Conservation (phyloP, 2,113 vertebrate genomes). For the Picathartes gymnocephalus region DNA sequence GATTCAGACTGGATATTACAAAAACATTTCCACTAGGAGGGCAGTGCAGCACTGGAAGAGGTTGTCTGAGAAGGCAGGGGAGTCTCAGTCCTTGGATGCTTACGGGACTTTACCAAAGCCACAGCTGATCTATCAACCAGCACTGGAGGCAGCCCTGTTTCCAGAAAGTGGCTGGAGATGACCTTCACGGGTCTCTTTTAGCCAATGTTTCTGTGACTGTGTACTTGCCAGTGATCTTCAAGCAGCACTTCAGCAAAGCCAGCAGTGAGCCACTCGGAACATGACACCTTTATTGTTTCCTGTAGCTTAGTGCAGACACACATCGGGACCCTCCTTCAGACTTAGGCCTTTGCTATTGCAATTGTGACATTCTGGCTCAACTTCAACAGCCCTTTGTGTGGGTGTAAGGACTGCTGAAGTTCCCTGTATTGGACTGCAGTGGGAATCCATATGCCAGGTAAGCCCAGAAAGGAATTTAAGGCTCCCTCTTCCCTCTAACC, state of each 20-base stretch:
- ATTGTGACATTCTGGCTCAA: background rate
- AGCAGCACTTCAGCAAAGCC: background rate
- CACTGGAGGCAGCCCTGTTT: rapidly evolving
- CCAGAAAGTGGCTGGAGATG: background rate
- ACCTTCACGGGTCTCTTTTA: background rate
- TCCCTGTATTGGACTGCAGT: background rate
- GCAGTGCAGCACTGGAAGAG: background rate
- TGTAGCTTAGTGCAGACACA: background rate
- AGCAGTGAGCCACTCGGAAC: background rate
- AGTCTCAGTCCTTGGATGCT: background rate
- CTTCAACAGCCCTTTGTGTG: background rate
- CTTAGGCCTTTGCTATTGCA: background rate
- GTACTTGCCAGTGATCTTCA: background rate
- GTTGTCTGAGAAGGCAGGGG: background rate
- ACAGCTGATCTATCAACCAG: background rate
- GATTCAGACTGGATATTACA: background rate
- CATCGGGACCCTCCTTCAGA: background rate
- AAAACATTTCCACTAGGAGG: background rate
- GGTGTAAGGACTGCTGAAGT: background rate
- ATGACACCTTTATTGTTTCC: background rate
- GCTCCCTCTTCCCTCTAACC: background rate
- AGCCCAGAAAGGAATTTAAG: background rate
- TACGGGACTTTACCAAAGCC: background rate
- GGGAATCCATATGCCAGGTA: background rate
- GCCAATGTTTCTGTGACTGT: background rate